Evolutionary conservation across 1,140 invertebrate species (phyloP).

Genomic region (Ericerus pela): DNA sequence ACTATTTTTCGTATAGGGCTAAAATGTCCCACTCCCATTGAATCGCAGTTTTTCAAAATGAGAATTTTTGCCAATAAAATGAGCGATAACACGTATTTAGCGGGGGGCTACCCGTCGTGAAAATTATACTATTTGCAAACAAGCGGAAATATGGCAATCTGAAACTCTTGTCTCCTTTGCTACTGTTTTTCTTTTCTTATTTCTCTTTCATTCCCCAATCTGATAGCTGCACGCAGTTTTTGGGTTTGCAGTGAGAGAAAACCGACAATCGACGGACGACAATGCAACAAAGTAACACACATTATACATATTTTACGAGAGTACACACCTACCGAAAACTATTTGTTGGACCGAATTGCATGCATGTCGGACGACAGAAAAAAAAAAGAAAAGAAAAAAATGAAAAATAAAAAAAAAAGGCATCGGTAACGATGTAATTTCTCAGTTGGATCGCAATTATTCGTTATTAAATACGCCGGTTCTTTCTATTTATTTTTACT

Average conservation of each 20-base stretch:
- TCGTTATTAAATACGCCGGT: slow-evolving; percentile 2
- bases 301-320: neutral
- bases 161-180: slow-evolving; percentile 2
- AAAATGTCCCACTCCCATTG: too few species aligned
- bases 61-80: too few species aligned
- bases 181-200: too few species aligned
- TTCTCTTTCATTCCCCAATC: too few species aligned
- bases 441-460: slow-evolving; percentile 6
- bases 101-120: slow-evolving; percentile 8
- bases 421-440: slow-evolving; percentile 9
- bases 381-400: too few species aligned
- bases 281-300: neutral
- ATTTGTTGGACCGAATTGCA: too few species aligned
- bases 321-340: neutral
- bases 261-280: slow-evolving; percentile 1
- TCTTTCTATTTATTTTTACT: too few species aligned
- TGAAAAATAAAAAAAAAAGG: too few species aligned
- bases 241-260: neutral
- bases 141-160: neutral
- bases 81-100: too few species aligned
- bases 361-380: too few species aligned
- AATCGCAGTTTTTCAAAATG: too few species aligned
- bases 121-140: slow-evolving; percentile 12
- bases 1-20: too few species aligned
- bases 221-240: neutral